Evolutionary conservation across 2,797 vertebrate genomes (phyloP).

Genomic region (Holocentrus rufus): DNA sequence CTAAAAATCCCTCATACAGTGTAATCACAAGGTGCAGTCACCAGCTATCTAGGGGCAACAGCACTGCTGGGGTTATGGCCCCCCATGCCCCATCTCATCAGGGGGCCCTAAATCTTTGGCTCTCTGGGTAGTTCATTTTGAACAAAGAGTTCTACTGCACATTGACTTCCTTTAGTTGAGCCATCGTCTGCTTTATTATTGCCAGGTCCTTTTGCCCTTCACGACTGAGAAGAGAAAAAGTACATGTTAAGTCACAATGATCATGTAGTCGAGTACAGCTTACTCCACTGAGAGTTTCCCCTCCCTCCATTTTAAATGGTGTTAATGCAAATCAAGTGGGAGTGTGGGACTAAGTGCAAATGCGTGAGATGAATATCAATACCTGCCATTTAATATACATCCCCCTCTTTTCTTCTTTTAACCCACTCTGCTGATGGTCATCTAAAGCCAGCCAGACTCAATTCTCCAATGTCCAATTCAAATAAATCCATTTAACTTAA

Average conservation of each 20-base stretch:
- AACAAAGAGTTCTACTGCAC: slow-evolving; percentile 27
- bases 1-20: slow-evolving; percentile 9
- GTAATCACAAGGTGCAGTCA: slow-evolving; percentile 15
- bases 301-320: slow-evolving; percentile 67
- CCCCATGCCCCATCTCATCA: slow-evolving; percentile 43
- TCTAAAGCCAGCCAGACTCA: slow-evolving; percentile 13
- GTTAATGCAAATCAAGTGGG: slow-evolving; percentile 74
- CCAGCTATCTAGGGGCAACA: slow-evolving; percentile 29
- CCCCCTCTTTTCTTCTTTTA: slow-evolving; percentile 5
- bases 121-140: slow-evolving; percentile 52
- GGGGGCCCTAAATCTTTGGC: slow-evolving; percentile 35
- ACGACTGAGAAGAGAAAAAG: slow-evolving; percentile 61
- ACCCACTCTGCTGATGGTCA: slow-evolving; percentile 18
- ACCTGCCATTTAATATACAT: slow-evolving; percentile 47
- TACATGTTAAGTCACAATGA: slow-evolving; percentile 64
- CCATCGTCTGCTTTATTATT: slow-evolving; percentile 38
- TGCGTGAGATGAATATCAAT: slow-evolving; percentile 75
- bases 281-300: slow-evolving; percentile 56
- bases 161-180: slow-evolving; percentile 38
- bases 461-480: slow-evolving; percentile 21
- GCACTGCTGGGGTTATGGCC: slow-evolving; percentile 34
- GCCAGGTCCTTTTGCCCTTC: slow-evolving; percentile 67
- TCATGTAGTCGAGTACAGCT: slow-evolving; percentile 64
- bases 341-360: slow-evolving; percentile 62
- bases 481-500: slow-evolving; percentile 2